Evolutionary conservation across 2,113 vertebrate species (phyloP).

Genomic region (Rhinopomastus cyanomelas): DNA sequence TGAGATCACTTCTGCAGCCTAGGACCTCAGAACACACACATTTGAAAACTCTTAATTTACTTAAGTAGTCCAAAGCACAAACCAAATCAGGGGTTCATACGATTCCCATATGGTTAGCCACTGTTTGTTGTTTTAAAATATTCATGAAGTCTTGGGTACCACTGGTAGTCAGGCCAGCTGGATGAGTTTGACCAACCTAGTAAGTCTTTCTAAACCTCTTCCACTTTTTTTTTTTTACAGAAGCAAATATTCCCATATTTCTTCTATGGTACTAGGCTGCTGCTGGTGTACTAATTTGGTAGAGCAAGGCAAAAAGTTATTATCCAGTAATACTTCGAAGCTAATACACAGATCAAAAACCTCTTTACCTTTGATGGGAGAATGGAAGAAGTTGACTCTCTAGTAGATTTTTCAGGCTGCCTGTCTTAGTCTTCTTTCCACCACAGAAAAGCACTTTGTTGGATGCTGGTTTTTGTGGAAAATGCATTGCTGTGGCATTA

Average conservation of each 20-base stretch:
- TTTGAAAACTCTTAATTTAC: neutral
- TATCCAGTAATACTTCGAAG: neutral
- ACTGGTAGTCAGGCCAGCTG: neutral
- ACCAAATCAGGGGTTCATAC: neutral
- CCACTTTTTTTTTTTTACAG: neutral
- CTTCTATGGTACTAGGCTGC: neutral
- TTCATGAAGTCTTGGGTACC: neutral
- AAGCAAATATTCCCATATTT: neutral
- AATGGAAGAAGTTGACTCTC: neutral
- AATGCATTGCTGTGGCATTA: neutral
- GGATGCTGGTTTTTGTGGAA: neutral
- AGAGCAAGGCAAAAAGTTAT: neutral
- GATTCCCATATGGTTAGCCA: neutral
- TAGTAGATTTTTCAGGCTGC: neutral
- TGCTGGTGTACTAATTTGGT: neutral
- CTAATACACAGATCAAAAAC: neutral
- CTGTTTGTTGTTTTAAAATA: neutral
- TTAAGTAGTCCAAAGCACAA: neutral
- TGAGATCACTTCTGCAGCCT: neutral
- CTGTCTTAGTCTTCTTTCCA: neutral
- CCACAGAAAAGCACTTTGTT: neutral
- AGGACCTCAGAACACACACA: neutral
- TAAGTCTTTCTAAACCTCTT: neutral
- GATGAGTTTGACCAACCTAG: neutral
- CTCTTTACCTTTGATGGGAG: neutral